These are phyloP conservation scores for Triplophysa bombifrons DNA, from an alignment of 2,797 vertebrate species.

Conservation along the genomic window DNA sequence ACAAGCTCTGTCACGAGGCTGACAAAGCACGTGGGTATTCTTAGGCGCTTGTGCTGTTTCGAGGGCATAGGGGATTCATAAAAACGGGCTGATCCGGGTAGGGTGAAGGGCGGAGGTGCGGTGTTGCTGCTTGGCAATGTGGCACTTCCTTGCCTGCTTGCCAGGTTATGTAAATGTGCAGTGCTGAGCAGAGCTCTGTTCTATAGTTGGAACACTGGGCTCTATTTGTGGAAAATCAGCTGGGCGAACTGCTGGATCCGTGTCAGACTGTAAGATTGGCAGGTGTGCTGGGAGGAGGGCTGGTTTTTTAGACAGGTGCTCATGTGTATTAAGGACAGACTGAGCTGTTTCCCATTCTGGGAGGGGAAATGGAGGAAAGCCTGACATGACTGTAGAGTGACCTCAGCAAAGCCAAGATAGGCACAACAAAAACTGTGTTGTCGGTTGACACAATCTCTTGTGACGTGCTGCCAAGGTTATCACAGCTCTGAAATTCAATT, in stretches of 20 bases:
- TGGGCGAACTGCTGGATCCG: constrained; percentile 66
- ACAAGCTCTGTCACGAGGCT: not conserved
- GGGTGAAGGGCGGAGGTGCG: constrained; percentile 16
- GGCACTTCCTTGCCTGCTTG: constrained; percentile 43
- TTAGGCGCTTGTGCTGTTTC: constrained; percentile 6
- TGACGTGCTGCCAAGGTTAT: constrained; percentile 41
- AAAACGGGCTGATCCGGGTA: not conserved
- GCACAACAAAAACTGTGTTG: constrained; percentile 64
- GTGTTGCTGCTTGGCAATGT: constrained; percentile 43
- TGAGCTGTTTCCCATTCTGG: constrained; percentile 21
- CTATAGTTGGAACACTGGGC: constrained; percentile 64
- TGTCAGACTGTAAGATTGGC: constrained; percentile 63
- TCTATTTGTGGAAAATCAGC: constrained; percentile 69
- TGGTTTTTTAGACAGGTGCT: constrained; percentile 65
- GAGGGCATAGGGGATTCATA: constrained; percentile 3
- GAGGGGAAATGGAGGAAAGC: constrained; percentile 8
- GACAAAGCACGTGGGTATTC: not conserved
- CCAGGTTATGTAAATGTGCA: constrained; percentile 61
- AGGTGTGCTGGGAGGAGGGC: constrained; percentile 38
- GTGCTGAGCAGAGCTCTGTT: constrained; percentile 60
- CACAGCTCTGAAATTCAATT: constrained; percentile 14
- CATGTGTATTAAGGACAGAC: constrained; percentile 58
- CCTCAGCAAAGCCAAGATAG: constrained; percentile 40
- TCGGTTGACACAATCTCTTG: constrained; percentile 55
- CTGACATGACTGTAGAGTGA: constrained; percentile 39